These are phyloP conservation scores for Melinopterus prodromus DNA, from an alignment of 2,888 invertebrate species.

Conservation along the genomic window DNA sequence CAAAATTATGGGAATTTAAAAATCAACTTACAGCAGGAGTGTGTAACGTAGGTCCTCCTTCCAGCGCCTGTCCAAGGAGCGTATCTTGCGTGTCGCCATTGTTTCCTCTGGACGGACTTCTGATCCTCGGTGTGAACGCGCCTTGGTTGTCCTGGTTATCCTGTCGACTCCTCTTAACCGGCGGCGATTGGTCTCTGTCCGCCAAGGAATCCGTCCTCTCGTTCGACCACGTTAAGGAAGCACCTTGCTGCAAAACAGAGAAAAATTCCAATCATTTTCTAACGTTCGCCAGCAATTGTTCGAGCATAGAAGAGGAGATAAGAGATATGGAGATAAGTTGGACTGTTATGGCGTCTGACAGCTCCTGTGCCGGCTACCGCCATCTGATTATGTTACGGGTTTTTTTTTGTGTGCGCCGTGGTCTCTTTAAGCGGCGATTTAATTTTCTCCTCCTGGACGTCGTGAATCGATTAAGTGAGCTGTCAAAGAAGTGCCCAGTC, in stretches of 20 bases:
- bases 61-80: conserved; percentile 79
- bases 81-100: conserved; percentile 76
- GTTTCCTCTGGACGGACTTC: conserved; percentile 69
- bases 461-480: conserved; percentile 34
- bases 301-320: too few relatives aligned
- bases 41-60: conserved; percentile 74
- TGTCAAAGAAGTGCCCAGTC: conserved; percentile 35
- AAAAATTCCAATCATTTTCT: neutral
- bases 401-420: neutral
- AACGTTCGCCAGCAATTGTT: neutral
- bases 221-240: conserved; percentile 64
- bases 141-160: conserved; percentile 67
- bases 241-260: conserved; percentile 18
- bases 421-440: conserved; percentile 26
- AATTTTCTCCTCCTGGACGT: conserved; percentile 33
- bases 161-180: conserved; percentile 72
- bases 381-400: neutral
- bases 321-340: neutral
- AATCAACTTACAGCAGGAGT: conserved; percentile 59
- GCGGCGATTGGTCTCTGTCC: conserved; percentile 68
- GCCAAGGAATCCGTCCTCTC: conserved; percentile 58
- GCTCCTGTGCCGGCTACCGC: neutral
- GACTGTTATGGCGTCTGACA: neutral
- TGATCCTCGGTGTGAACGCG: conserved; percentile 57
- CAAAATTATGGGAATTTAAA: neutral